A percentile compares a stretch with the other conserved stretches of the same genome.
Conservation (phyloP, 2,888 invertebrate genomes). For the Callinectes sapidus region DNA sequence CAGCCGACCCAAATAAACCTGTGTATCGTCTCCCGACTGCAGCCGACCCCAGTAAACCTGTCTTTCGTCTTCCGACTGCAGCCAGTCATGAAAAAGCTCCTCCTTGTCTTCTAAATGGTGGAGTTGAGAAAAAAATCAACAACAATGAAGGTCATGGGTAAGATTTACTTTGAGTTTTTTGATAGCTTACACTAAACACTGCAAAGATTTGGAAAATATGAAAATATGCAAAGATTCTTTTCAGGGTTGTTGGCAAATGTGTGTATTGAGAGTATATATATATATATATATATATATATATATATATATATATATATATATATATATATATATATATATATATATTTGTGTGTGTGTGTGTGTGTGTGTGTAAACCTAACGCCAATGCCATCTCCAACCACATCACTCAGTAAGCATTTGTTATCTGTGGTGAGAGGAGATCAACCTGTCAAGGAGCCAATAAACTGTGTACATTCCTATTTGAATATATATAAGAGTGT, state of each 20-base stretch:
- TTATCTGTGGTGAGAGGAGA: no score
- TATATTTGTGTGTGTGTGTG: no score
- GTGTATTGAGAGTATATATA: not conserved
- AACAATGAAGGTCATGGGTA: slow-evolving; percentile 51
- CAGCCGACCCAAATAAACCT: not conserved
- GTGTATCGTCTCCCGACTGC: not conserved
- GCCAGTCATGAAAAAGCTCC: not conserved
- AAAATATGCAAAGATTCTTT: not conserved
- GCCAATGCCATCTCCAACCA: no score
- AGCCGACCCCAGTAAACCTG: not conserved
- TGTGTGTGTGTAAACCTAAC: no score
- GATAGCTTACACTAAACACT: not conserved
- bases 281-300: no score
- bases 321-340: no score
- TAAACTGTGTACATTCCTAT: no score
- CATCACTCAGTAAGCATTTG: no score
- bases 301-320: no score
- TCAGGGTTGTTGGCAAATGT: not conserved
- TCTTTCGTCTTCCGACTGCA: not conserved
- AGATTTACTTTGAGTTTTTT: not conserved
- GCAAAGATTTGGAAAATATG: not conserved
- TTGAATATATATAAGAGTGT: no score
- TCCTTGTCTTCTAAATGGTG: not conserved
- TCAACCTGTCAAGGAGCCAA: no score
- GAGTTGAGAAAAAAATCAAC: slow-evolving; percentile 32